Percentiles rank a stretch among this genome's conserved stretches.
Conservation (phyloP, 35 echinoderm and acorn worm genomes). For the Lytechinus variegatus region DNA sequence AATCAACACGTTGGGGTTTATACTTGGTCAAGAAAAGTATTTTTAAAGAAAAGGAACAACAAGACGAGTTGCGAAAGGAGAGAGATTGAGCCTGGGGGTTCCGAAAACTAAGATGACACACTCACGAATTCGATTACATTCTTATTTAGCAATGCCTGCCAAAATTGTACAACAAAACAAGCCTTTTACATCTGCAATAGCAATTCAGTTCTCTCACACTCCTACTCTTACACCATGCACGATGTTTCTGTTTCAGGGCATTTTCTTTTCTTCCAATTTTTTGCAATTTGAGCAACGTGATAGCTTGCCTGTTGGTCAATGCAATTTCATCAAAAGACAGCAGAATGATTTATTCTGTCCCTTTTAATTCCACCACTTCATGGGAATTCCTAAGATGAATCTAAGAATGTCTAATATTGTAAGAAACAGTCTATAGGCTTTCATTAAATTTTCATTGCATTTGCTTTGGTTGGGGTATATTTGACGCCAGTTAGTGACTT, state of each 20-base stretch:
- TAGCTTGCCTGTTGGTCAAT: neutral
- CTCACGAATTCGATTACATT: neutral
- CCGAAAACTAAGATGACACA: conserved; percentile 36
- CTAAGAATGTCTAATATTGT: neutral
- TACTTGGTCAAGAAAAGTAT: conserved; percentile 23
- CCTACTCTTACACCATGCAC: neutral
- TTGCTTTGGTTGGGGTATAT: no score
- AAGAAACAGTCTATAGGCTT: neutral
- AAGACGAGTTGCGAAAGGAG: neutral
- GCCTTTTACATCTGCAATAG: conserved; percentile 15
- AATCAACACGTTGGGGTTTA: neutral
- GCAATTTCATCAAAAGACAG: neutral
- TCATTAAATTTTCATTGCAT: no score
- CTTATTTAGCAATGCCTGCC: neutral
- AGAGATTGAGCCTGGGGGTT: conserved; percentile 24
- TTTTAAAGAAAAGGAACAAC: neutral
- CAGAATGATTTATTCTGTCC: neutral
- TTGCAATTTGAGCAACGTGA: neutral
- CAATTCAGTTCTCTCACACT: conserved; percentile 15
- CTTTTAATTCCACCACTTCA: neutral
- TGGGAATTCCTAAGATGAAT: neutral
- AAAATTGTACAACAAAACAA: conserved; percentile 25
- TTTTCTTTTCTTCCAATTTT: neutral
- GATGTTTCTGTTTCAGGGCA: neutral
- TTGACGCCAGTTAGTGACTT: no score